Conservation (phyloP, 2,797 vertebrate genomes). For the Macrochelys suwanniensis region DNA sequence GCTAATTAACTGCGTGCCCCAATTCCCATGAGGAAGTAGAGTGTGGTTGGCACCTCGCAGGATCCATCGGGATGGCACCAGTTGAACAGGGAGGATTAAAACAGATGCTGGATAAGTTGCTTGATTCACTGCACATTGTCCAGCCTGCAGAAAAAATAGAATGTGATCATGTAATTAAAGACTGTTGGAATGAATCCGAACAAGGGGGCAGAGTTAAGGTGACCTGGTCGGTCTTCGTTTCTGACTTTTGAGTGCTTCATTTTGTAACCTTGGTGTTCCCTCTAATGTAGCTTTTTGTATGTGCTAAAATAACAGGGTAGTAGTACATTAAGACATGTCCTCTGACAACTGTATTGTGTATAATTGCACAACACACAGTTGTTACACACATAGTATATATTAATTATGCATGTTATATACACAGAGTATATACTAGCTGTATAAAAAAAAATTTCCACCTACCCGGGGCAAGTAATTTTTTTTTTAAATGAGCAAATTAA, state of each 20-base stretch:
- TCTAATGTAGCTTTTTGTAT: background rate
- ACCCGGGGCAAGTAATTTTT: background rate
- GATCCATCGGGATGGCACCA: too few species aligned
- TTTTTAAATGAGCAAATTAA: background rate
- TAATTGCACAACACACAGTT: background rate
- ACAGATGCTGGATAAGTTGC: background rate
- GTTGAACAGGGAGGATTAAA: background rate
- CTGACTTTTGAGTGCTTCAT: background rate
- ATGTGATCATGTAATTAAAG: background rate
- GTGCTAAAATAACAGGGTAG: background rate
- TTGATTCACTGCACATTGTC: background rate
- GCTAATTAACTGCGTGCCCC: background rate
- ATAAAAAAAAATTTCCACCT: background rate
- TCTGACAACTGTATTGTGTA: background rate
- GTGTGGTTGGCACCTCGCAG: background rate
- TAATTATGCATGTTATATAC: background rate
- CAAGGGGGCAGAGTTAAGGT: background rate
- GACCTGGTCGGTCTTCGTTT: background rate
- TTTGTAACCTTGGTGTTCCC: background rate
- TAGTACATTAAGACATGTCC: background rate
- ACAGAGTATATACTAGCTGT: background rate
- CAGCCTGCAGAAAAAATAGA: background rate
- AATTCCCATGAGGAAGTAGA: background rate
- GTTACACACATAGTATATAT: background rate
- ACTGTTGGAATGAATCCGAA: too few species aligned